Base-by-base conservation (phyloP, 92 coral and sea anemone genomes). In the Zoanthus sociatus region DNA sequence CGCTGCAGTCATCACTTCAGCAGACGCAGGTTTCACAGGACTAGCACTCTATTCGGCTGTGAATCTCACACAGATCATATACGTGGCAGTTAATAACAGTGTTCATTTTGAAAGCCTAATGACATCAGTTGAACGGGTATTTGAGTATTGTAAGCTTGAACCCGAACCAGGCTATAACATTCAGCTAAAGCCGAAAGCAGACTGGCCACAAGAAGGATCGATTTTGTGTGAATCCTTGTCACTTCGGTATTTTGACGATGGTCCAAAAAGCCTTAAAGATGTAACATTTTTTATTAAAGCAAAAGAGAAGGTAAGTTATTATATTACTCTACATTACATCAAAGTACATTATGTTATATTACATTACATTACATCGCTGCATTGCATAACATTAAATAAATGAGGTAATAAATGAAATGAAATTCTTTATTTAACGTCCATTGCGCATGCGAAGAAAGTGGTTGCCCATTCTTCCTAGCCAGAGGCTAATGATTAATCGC, bases 1-100 rank as follows among this genome's bases (percentile, higher is more conserved):
- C 26, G 76, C 92, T 21, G 93, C 96, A 13, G 74, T 95, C 76
- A 87, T 84, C 2, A 90, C 94, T 6, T 92, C 89, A n/a, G 86
- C 95, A 13, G 92, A 89, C 3, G 84, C 95, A 71, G 95, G 95
- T 84, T 61, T 87, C 78, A 77, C 76, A 73, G 86, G 75, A 3
- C 54, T 72, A 26, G 73, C 72, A 8, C 50, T 77, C 31, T 72
- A 78, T 50, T 78, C 83, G 15, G 83, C 83, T 0, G 83, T 78
- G 83, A 78, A 78, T 70, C 83, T 78, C 53, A 78, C 83, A 10
- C 83, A 78, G 71, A 78, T 78, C 16, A 78, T 78, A 78, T 78
- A 78, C 31, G 71, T 78, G 9, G 83, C 83, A 6, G 71, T 78
- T 26, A 45, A 78, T 31, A 78, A 78, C 83, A 78, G 83, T 51